These are phyloP conservation scores for zebrafish (Danio rerio) DNA, from an alignment of 2,113 vertebrate species.

Conservation along the genomic window DNA sequence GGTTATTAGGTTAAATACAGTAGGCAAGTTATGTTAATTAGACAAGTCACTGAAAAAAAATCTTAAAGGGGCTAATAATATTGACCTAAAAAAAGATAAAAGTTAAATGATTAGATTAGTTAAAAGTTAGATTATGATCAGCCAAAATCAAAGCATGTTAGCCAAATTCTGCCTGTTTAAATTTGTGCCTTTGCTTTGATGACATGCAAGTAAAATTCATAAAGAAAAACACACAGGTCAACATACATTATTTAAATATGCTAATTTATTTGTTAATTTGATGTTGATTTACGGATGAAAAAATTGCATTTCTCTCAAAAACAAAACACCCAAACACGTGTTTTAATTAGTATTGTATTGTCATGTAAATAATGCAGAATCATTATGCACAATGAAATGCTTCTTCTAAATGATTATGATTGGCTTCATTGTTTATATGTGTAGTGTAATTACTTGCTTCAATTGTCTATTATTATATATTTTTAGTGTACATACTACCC, in stretches of 20 bases:
- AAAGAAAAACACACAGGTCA: too few species aligned
- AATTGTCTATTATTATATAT: background rate
- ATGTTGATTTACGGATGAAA: background rate
- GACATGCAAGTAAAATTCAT: background rate
- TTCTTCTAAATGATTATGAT: background rate
- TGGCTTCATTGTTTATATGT: background rate
- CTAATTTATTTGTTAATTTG: background rate
- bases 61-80: too few species aligned
- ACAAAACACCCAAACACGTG: background rate
- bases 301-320: background rate
- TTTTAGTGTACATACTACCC: background rate
- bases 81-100: too few species aligned
- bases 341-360: background rate
- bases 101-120: too few species aligned
- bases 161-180: too few species aligned
- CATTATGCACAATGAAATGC: background rate
- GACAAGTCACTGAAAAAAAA: too few species aligned
- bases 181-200: background rate
- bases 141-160: too few species aligned
- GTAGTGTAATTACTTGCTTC: background rate
- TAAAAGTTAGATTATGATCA: too few species aligned
- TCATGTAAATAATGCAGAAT: background rate
- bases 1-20: too few species aligned
- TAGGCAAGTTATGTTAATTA: too few species aligned
- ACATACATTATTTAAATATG: background rate